Evolutionary conservation across 2,888 invertebrate genomes (phyloP).

Genomic region (Oscheius sp.): DNA sequence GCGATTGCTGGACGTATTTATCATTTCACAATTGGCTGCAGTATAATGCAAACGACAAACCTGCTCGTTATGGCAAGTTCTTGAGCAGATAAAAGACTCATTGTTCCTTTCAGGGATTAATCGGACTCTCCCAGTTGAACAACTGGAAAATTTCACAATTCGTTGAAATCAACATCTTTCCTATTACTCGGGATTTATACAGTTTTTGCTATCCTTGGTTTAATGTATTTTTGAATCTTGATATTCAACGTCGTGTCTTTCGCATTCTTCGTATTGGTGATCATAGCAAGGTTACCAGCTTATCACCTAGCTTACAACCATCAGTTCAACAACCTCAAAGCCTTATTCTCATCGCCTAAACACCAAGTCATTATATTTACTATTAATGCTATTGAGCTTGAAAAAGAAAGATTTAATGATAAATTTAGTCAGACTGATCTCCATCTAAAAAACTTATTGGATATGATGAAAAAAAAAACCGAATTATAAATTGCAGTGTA

Average conservation of each 20-base stretch:
- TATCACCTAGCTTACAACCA: not conserved
- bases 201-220: slow-evolving; percentile 8
- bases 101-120: too few species aligned
- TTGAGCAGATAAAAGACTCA: not conserved
- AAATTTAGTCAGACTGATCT: too few species aligned
- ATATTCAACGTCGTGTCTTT: not conserved
- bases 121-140: slow-evolving; percentile 2
- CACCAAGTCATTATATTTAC: not conserved
- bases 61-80: slow-evolving; percentile 7
- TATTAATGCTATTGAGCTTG: not conserved
- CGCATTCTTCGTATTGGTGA: not conserved
- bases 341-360: not conserved
- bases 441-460: slow-evolving; percentile 79
- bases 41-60: not conserved
- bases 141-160: slow-evolving; percentile 8
- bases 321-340: not conserved
- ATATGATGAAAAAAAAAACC: too few species aligned
- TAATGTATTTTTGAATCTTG: slow-evolving; percentile 2
- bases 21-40: not conserved
- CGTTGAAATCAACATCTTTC: slow-evolving; percentile 4
- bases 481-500: too few species aligned
- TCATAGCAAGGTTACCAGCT: not conserved
- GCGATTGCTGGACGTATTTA: slow-evolving; percentile 4
- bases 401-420: too few species aligned
- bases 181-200: slow-evolving; percentile 12